Evolutionary conservation across 2,113 vertebrate genomes (phyloP).

Genomic region (Salvelinus fontinalis): DNA sequence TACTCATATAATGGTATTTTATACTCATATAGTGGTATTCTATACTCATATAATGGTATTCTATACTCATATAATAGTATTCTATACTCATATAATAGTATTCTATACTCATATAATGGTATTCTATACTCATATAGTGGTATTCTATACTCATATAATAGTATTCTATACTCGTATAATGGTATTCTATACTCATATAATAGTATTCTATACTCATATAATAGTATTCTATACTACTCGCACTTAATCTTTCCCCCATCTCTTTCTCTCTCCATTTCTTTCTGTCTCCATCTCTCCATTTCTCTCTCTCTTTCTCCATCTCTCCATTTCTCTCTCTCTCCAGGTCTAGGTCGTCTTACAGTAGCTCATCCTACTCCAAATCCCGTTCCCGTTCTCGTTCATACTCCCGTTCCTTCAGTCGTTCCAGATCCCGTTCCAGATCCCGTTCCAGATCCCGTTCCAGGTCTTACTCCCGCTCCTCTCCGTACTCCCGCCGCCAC

Average conservation of each 20-base stretch:
- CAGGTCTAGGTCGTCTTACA: slow-evolving; percentile 88
- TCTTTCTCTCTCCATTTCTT: too few relatives aligned
- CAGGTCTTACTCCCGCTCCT: slow-evolving; percentile 82
- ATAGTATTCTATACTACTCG: not conserved
- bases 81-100: too few relatives aligned
- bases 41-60: too few relatives aligned
- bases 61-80: too few relatives aligned
- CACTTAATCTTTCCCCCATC: not conserved
- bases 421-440: slow-evolving; percentile 85
- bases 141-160: too few relatives aligned
- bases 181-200: too few relatives aligned
- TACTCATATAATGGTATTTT: too few relatives aligned
- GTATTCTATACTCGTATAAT: too few relatives aligned
- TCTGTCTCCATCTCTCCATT: not conserved
- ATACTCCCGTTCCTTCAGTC: slow-evolving; percentile 85
- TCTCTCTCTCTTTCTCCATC: slow-evolving; percentile 23
- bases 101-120: too few relatives aligned
- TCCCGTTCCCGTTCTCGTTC: slow-evolving; percentile 60
- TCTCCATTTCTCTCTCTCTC: slow-evolving; percentile 69
- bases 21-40: too few relatives aligned
- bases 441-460: slow-evolving; percentile 86
- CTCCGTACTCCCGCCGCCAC: slow-evolving; percentile 76
- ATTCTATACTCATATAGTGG: too few relatives aligned
- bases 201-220: too few relatives aligned
- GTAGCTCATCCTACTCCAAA: slow-evolving; percentile 78